Evolutionary conservation across 2,797 vertebrate species (phyloP).

Genomic region (Microtus californicus): DNA sequence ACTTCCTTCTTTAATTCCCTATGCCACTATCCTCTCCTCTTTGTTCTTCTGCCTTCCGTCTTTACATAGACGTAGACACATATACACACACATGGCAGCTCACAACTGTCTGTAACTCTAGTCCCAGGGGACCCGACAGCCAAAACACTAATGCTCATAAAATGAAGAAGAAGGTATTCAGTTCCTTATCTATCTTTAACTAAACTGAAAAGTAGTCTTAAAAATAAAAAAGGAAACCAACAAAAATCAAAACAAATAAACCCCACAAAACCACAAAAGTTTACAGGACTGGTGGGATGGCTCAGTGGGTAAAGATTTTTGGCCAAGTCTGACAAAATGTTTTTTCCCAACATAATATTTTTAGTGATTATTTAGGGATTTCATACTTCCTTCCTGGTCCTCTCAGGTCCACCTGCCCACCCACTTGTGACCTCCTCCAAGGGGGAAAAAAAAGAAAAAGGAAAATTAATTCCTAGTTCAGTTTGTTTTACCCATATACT

Average conservation of each 20-base stretch:
- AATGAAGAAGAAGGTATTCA: not conserved
- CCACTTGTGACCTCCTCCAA: not conserved
- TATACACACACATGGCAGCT: too few species aligned
- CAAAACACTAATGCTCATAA: too few species aligned
- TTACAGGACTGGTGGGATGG: not conserved
- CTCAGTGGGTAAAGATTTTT: not conserved
- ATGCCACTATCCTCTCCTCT: not conserved
- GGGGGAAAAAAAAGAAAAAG: not conserved
- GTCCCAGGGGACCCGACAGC: too few species aligned
- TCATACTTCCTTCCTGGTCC: not conserved
- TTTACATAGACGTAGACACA: too few species aligned
- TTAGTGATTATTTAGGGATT: not conserved
- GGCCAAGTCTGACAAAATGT: not conserved
- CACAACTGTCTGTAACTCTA: too few species aligned
- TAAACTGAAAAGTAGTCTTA: conserved; percentile 27
- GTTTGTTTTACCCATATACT: not conserved
- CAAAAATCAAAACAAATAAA: not conserved
- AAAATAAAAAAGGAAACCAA: not conserved
- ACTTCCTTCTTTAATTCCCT: too few species aligned
- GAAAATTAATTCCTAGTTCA: not conserved
- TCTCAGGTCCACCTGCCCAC: not conserved
- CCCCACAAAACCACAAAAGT: not conserved
- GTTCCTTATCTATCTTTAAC: not conserved
- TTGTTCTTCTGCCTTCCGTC: not conserved
- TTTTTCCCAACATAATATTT: not conserved